Base-by-base conservation (phyloP, 2,113 vertebrate species). In the Himantopus leucocephalus region DNA sequence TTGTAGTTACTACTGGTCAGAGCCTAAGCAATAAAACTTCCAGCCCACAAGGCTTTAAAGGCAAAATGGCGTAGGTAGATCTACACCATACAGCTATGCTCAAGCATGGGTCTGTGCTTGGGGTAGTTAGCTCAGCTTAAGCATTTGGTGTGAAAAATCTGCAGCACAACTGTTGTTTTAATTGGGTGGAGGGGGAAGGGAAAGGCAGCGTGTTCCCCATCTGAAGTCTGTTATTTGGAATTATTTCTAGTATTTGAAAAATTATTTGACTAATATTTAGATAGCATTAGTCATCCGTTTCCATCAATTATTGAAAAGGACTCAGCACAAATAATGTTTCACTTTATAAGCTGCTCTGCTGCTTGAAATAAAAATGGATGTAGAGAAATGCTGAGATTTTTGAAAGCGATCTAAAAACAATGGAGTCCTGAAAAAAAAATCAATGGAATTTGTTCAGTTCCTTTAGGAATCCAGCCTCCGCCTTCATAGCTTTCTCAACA, bases 401-500 rank as follows among this genome's bases (percentile, higher is more conserved):
- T 75, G 24, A 86, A 22, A 64, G 53, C 12, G 5, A 27, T 39
- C 34, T 47, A 24, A 82, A 95, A 89, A 37, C 68, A 90, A 78
- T 34, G 14, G 30, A n/a, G 29, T 74, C 17, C 41, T 55, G 37
- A 37, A 16, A 59, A 45, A 34, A 34, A 45, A 43, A 47, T 30
- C 18, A 34, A 24, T 70, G 84, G 84, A 72, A 95, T 95, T 86
- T 62, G 29, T 79, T 85, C 55, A 12, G 62, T 85, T 85, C 73
- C 70, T 92, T 92, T 76, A 82, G 62, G 70, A 82, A 79, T 16
- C 10, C 41, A 70, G 58, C 17, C 48, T 88, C 86, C 0, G 3
- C 91, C 62, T 89, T 87, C 93, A 73, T 89, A 85, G 62, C 71
- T 88, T 95, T 96, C 92, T 73, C 70, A 85, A 58, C 86, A 84